Base-by-base conservation (phyloP, 2,113 vertebrate genomes). In the Nerophis lumbriciformis region DNA sequence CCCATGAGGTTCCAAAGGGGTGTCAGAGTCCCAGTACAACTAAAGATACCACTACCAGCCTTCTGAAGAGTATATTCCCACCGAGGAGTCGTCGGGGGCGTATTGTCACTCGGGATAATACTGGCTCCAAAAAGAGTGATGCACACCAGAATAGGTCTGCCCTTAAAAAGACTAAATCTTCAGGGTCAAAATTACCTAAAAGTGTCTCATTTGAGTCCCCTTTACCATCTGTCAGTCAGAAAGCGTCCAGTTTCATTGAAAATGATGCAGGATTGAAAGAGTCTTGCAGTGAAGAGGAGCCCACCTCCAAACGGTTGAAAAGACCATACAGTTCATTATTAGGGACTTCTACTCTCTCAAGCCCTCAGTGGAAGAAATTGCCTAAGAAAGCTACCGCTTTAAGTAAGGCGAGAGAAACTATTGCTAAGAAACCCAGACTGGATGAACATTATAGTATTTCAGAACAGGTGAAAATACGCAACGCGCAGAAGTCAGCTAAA, bases 401-500 rank as follows among this genome's bases (percentile, higher is more conserved):
- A 10, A n/a, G 14, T 38, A 7, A 57, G 4, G 6, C 45, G 4
- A 11, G 16, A 19, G 16, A 57, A 44, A 12, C 15, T 3, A 6
- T 37, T 39, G 7, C 8, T 1, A 55, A 39, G 37, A 44, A 6
- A 12, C 16, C 54, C 5, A 16, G 15, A 38, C 8, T 5, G 6
- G 15, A 38, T 13, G 12, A 6, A 36, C 36, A 6, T 28, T 15
- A 1, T 14, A 59, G 16, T 6, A 21, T 47, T 13, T 5, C 5
- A 48, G 28, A 60, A 21, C n/a, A 56, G 6, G 2, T 36, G 4
- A 56, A 11, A 5, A 8, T 16, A 5, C 14, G n/a, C 14, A 39
- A 64, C 42, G 52, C 59, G 8, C 62, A 57, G 9, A 72, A 50
- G 42, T 35, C 72, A 10, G 5, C 63, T 36, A 63, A 71, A 61